These are phyloP conservation scores for Dipodomys spectabilis DNA, from an alignment of 2,113 vertebrate species.

Conservation along the genomic window DNA sequence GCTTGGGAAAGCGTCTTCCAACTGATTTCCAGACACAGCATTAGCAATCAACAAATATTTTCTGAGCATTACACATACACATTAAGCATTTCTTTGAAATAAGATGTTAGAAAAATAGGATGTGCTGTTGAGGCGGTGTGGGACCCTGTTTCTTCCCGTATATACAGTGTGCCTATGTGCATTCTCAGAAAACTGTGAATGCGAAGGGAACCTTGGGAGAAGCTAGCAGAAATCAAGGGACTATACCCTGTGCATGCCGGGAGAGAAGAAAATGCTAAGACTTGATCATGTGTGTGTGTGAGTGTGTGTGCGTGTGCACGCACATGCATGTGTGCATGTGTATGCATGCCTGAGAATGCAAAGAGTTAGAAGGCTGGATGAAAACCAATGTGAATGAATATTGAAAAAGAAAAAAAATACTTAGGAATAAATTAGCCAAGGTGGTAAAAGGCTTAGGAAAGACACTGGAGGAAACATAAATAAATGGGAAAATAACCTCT, in stretches of 20 bases:
- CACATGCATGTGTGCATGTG: neutral
- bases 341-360: neutral
- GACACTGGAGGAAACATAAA: neutral
- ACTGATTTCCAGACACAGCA: slow-evolving; percentile 65
- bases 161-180: neutral
- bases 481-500: neutral
- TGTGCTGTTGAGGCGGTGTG: neutral
- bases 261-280: neutral
- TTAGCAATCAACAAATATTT: slow-evolving; percentile 78
- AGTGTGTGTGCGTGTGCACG: too few relatives aligned
- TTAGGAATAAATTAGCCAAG: neutral
- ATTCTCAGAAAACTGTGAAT: neutral
- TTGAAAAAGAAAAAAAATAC: neutral
- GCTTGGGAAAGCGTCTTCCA: slow-evolving; percentile 67
- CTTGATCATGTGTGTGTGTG: neutral
- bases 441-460: neutral
- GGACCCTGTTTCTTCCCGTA: neutral
- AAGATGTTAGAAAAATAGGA: slow-evolving; percentile 46
- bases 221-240: neutral
- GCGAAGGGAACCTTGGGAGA: neutral
- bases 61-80: slow-evolving; percentile 58
- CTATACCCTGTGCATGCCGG: neutral
- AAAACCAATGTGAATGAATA: neutral
- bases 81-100: slow-evolving; percentile 68
- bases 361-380: neutral